Evolutionary conservation across 2,888 invertebrate species (phyloP), one percentile per base, ranked within the genome.

Genomic region (Trileptium ribeirensis): DNA sequence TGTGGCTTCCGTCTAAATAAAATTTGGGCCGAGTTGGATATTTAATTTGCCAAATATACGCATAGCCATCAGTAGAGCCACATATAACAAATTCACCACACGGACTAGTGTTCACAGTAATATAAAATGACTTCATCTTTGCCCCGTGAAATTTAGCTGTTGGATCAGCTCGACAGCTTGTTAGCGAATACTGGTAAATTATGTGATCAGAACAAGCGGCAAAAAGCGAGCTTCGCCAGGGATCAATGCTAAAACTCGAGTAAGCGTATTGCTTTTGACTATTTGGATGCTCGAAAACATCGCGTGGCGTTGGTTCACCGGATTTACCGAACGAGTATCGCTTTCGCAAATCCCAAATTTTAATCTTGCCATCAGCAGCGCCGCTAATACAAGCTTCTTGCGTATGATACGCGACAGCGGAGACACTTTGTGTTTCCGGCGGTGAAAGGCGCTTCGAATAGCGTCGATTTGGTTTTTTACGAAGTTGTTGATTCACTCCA

Each of bases 341-440:
- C 36, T 75, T 79, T 1, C 79, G 79, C 70, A 75, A 33, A 75
- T 79, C 79, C 79, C 79, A 79, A 8, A 78, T 31, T 31, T 64
- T 40, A 24, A 78, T 78, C 24, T 51, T 8, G 51, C 51, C 51
- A 51, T 51, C 51, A 51, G 51, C 51, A 51, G 51, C 51, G 8
- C 51, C 51, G 24, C 51, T 51, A 15, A 51, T 51, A 24, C 51
- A 51, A 8, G 51, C 24, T 8, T 51, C 8, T 24, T 51, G 51
- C 8, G 8, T 51, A 51, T 51, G 51, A 24, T 51, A 51, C 8
- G 24, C 24, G 8, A 24, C 51, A 8, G 51, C 51, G 51, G 51
- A 51, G 8, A 51, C 51, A 24, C 51, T 51, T 51, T 51, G 51
- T 15, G n/a, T n/a, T n/a, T n/a, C n/a, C n/a, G n/a, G n/a, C n/a